Percentiles rank a stretch among this genome's conserved stretches.
Conservation (phyloP, 2,113 vertebrate species). For the Conger conger region DNA sequence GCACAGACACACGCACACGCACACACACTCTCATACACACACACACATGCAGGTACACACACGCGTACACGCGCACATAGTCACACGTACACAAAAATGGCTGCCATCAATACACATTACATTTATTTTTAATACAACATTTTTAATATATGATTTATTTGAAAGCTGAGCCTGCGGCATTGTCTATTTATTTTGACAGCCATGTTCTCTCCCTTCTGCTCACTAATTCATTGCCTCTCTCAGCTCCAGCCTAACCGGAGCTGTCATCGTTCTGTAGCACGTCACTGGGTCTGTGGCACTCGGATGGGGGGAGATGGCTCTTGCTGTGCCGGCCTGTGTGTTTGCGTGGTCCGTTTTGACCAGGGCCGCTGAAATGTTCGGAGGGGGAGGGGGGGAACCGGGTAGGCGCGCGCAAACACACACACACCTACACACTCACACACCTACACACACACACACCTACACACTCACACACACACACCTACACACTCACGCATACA, state of each 20-base stretch:
- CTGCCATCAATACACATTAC: not conserved
- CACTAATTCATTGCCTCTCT: not conserved
- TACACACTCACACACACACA: not conserved
- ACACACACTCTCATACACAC: too few species aligned
- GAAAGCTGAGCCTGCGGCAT: not conserved
- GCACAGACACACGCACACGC: too few species aligned
- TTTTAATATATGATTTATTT: not conserved
- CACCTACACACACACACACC: conserved; percentile 17
- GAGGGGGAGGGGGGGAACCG: too few species aligned
- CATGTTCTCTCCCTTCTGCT: not conserved
- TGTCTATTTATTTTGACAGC: not conserved
- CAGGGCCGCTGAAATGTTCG: too few species aligned
- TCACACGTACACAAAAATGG: not conserved
- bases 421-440: not conserved
- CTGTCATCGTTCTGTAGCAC: not conserved
- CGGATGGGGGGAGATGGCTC: not conserved
- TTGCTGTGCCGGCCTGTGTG: not conserved
- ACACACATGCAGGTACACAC: too few species aligned
- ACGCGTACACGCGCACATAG: too few species aligned
- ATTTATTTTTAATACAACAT: not conserved
- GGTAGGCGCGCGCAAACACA: not conserved
- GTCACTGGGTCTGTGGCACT: not conserved
- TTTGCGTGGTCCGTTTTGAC: not conserved
- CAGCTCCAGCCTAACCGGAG: not conserved
- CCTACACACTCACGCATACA: not conserved